Base-by-base conservation (phyloP, 30 jellyfish, hydroid and myxozoan genomes). In the Phacellophora camtschatica region DNA sequence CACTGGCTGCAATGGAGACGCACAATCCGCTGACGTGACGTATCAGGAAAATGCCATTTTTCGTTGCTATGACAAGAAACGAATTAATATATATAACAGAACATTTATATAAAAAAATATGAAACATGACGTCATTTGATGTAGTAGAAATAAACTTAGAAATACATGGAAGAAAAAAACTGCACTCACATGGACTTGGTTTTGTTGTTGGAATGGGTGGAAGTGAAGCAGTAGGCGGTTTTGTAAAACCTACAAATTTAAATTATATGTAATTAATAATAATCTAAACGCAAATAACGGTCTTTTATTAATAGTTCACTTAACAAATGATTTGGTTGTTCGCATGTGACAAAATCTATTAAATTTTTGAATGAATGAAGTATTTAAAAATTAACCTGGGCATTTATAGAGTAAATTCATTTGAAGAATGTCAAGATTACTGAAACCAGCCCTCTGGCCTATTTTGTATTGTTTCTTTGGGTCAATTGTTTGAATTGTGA, bases 381-480 rank as follows among this genome's bases (percentile, higher is more conserved):
- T n/a, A n/a, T n/a, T n/a, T 15, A 28, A 58, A 28, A 43, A 46
- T 28, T 13, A 3, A 64, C 85, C 86, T 54, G 80, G 84, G 48
- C 96, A 74, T 25, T 55, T 35, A 37, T 87, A 87, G 66, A 87
- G 74, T 28, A 76, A 72, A 42, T 87, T 87, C 69, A 87, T 41
- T 53, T 87, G 96, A 33, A 33, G 71, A 2, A 68, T 71, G 25
- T 87, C 96, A 5, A 79, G 59, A 42, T 78, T 20, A 61, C 96
- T 87, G 61, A 87, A 63, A 34, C 83, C 88, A 36, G 59, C 66
- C 33, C 96, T 56, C 58, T 87, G 96, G 5, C 96, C 96, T 15
- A 87, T 87, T 33, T 48, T 27, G 33, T 80, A 41, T 43, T 83
- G 95, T n/a, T 83, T 71, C 33, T 74, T 70, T 45, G 74, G 63